Evolutionary conservation across 2,797 vertebrate genomes (phyloP), one percentile per base, ranked within the genome.

Genomic region (Tragopan temminckii): DNA sequence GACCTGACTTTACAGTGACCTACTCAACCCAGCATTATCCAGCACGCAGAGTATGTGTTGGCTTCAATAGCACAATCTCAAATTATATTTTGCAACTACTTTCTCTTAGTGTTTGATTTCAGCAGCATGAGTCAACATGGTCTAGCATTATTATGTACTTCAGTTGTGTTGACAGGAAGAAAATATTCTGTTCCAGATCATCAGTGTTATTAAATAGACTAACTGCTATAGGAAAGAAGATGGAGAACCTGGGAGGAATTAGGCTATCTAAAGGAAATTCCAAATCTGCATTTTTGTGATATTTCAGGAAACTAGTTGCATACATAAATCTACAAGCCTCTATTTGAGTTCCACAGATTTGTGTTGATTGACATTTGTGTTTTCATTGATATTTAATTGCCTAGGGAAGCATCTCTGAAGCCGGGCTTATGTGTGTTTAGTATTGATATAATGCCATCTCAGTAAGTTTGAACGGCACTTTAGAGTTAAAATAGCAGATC

Each of bases 381-480:
- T 89, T 82, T 58, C 64, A 90, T 52, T 72, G 79, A 71, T 46
- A 84, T 18, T 75, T 90, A 80, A 82, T 85, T 85, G 25, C 27
- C 53, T 19, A 46, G n/a, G 38, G 48, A 93, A 46, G 7, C 40
- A 52, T 43, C 74, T 74, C 77, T 87, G 89, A 85, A 75, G 74
- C 35, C 78, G 15, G 27, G 33, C 25, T 85, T 81, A 71, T 74
- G 89, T 91, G 62, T 89, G 72, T 91, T 94, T 68, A 43, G 12
- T 70, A 91, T 8, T 78, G 78, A 93, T n/a, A 74, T 40, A 70
- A 91, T 46, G 42, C 20, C 74, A 79, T 45, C 61, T 36, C 43
- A 71, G 8, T 25, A 77, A 82, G 35, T 67, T 43, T 23, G 67
- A 93, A 70, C 10, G 58, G 62, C 55, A 59, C 42, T 59, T 61